These are phyloP conservation scores for Poeciliopsis gracilis DNA, from an alignment of 2,797 vertebrate genomes.

Conservation along the genomic window DNA sequence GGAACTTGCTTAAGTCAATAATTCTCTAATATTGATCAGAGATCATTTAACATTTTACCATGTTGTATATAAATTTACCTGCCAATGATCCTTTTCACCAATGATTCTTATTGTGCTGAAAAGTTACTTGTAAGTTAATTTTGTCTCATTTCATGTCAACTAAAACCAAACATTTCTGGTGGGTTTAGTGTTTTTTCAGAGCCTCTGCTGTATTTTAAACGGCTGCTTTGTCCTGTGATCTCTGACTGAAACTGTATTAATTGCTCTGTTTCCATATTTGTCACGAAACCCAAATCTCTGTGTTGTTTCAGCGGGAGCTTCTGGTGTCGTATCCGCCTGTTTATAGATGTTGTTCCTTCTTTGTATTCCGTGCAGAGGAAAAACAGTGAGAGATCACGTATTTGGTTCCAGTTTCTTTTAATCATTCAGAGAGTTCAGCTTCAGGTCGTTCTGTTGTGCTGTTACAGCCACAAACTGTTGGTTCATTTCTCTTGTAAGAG, in stretches of 20 bases:
- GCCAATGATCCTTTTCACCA: too few species aligned
- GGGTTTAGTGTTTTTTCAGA: too few species aligned
- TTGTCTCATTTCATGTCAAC: too few species aligned
- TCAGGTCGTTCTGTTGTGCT: slow-evolving; percentile 8
- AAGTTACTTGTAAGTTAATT: too few species aligned
- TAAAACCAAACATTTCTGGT: too few species aligned
- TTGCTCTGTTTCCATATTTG: not conserved
- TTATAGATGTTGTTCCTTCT: not conserved
- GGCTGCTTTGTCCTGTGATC: not conserved
- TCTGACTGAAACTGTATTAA: not conserved
- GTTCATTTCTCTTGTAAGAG: slow-evolving; percentile 1
- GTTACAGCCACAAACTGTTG: not conserved
- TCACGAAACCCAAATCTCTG: not conserved
- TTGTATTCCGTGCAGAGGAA: slow-evolving; percentile 7
- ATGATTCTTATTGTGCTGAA: too few species aligned
- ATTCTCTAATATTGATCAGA: too few species aligned
- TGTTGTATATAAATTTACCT: too few species aligned
- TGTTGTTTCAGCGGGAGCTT: not conserved
- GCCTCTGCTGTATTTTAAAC: not conserved
- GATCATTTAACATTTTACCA: too few species aligned
- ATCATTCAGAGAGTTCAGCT: slow-evolving; percentile 1
- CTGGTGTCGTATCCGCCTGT: not conserved
- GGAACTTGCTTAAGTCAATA: too few species aligned
- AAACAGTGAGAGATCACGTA: not conserved
- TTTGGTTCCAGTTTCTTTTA: not conserved